Evolutionary conservation across 2,888 invertebrate species (phyloP).

Genomic region (Brassicogethes aeneus): DNA sequence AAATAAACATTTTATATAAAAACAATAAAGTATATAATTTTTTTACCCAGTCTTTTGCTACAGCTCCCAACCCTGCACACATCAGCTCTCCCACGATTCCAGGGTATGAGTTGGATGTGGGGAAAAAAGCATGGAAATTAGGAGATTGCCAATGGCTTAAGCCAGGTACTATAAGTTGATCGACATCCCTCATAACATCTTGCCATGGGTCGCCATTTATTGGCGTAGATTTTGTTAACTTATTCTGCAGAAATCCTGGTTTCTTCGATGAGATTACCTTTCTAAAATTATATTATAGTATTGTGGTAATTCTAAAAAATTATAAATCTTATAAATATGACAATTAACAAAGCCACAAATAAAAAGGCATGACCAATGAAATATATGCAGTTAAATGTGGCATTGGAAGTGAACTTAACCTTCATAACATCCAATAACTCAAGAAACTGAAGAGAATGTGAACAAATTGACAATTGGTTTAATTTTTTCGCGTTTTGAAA

Average conservation of each 20-base stretch:
- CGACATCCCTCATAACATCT: conserved; percentile 75
- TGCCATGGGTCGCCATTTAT: conserved; percentile 77
- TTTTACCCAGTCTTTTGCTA: conserved; percentile 27
- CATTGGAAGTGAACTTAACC: too few relatives aligned
- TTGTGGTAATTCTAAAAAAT: too few relatives aligned
- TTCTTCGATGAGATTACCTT: conserved; percentile 79
- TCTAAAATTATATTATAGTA: conserved; percentile 35
- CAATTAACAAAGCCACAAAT: too few relatives aligned
- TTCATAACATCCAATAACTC: too few relatives aligned
- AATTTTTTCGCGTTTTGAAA: too few relatives aligned
- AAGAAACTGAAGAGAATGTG: too few relatives aligned
- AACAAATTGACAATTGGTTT: too few relatives aligned
- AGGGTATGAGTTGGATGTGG: conserved; percentile 79
- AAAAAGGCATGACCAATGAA: too few relatives aligned
- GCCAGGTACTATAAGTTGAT: conserved; percentile 82
- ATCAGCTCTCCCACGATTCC: conserved; percentile 65
- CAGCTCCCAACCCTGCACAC: conserved; percentile 25
- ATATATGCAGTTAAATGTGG: too few relatives aligned
- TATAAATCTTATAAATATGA: too few relatives aligned
- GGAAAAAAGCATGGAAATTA: conserved; percentile 86
- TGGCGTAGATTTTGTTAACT: conserved; percentile 75
- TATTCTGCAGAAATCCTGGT: conserved; percentile 78
- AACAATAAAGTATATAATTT: not conserved
- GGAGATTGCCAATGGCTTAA: conserved; percentile 94
- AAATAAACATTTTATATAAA: conserved; percentile 5